Evolutionary conservation across 1,140 invertebrate species (phyloP), one percentile per base, ranked within the genome.

Genomic region (Drosophila pseudoobscura): DNA sequence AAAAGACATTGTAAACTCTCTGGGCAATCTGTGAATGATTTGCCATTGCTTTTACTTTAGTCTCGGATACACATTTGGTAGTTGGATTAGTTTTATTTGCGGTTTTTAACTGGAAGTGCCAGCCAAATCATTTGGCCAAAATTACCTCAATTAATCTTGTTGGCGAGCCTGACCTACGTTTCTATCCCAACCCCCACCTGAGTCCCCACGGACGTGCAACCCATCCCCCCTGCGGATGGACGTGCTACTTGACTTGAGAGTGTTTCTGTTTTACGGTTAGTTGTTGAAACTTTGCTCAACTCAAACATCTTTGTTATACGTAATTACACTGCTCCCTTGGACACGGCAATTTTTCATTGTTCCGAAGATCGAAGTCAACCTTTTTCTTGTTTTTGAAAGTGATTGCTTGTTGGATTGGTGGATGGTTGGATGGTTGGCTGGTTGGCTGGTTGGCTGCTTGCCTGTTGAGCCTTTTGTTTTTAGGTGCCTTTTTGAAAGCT

Each of bases 201-300:
- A 50, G 20, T 26, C 24, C 24, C 24, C 47, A 22, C 13, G 26
- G 24, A 26, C 24, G 0, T 26, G 24, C 0, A 26, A 5, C 24
- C 20, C 20, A 20, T 20, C 20, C 29, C 29, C 9, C 35, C 35
- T 8, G 11, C 11, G 1, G 60, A 75, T 71, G 66, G 69, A 64
- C 55, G 59, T 44, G 82, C 82, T 87, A 78, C 74, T 85, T 75
- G 70, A 75, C 69, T 82, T 80, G 78, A 75, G 61, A 77, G 78
- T 76, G 11, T 39, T 39, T 39, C 35, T 39, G 35, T 39, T 13
- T 13, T 39, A 39, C 35, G 35, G 1, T 13, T 39, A 39, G 35
- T 39, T 39, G 35, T 39, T 39, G 35, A 13, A 39, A 39, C 35
- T 39, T 46, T 35, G 54, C 44, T 51, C 26, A 54, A 55, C 24